Base-by-base conservation (phyloP, 2,888 invertebrate genomes). In the Pseudococcus longispinus region DNA sequence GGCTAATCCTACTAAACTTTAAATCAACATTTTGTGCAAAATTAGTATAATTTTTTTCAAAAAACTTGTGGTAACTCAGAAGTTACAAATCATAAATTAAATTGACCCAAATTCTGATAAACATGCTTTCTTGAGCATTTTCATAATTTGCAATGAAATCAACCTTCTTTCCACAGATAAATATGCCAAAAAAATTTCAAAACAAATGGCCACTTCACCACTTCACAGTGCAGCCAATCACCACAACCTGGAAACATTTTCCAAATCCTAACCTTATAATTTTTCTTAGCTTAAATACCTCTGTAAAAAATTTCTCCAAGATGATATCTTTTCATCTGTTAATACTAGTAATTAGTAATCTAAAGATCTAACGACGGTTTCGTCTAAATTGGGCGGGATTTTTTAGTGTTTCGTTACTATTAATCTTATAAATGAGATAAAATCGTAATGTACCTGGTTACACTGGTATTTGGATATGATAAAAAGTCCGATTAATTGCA, bases 361-460 rank as follows among this genome's bases (percentile, higher is more conserved):
- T 32, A 13, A 80, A 46, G 46, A 86, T 86, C 80, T 77, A 86
- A 77, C 44, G 80, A 86, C 51, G 86, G 80, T 86, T 86, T 46
- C 32, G n/a, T 29, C 46, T 44, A 32, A 80, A 86, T 29, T 46
- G 86, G 86, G 86, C 86, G 77, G 77, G 86, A 80, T 29, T 80
- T 80, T 80, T 15, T 37, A 80, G 77, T 42, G 77, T 42, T 80
- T 80, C 77, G n/a, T 86, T 55, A 77, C 86, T 86, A 86, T 86
- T 86, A 86, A 86, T 86, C 86, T 86, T 86, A 74, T 44, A 86
- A 86, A 86, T 77, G 77, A 86, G 86, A 86, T 86, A 86, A 86
- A 86, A 86, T 86, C 86, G 86, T 86, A 70, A 74, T 65, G 85
- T 85, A 85, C 85, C 42, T 23, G 85, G 80, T 77, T 77, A 86